These are phyloP conservation scores for Gastrophysa polygoni DNA, from an alignment of 2,888 invertebrate genomes.

Conservation along the genomic window DNA sequence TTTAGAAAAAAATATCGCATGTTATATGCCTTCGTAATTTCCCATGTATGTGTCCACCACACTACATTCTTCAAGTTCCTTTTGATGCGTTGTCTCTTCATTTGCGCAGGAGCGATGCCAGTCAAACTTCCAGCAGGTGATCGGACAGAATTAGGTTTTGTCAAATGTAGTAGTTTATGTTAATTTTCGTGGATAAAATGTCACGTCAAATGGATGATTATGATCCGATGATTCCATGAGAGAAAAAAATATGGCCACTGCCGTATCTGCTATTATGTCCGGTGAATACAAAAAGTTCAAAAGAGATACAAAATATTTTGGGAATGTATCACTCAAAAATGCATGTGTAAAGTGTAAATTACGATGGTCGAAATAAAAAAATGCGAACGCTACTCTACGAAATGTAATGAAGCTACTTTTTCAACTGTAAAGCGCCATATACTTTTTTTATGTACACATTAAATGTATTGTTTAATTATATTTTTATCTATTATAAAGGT, in stretches of 20 bases:
- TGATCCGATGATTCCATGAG: constrained; percentile 31
- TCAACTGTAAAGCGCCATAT: constrained; percentile 51
- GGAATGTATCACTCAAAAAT: constrained; percentile 51
- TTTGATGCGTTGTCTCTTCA: too few relatives aligned
- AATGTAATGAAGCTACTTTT: constrained; percentile 50
- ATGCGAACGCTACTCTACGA: constrained; percentile 45
- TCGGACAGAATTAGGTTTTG: neutral
- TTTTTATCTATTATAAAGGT: constrained; percentile 42
- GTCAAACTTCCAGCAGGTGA: too few relatives aligned
- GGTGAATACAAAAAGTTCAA: constrained; percentile 27
- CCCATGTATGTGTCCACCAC: too few relatives aligned
- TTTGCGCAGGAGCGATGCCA: too few relatives aligned
- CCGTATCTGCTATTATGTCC: constrained; percentile 18
- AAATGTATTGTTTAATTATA: constrained; percentile 45
- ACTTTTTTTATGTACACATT: constrained; percentile 52
- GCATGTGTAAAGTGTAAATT: constrained; percentile 40
- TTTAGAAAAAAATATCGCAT: too few relatives aligned
- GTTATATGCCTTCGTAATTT: too few relatives aligned
- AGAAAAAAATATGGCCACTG: constrained; percentile 23
- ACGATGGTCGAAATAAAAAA: constrained; percentile 34
- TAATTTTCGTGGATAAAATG: constrained; percentile 34
- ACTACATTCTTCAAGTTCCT: too few relatives aligned
- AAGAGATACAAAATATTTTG: constrained; percentile 38
- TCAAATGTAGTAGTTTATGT: constrained; percentile 39
- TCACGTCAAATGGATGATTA: constrained; percentile 47